phyloP scores from a whole-genome alignment of 2,888 invertebrate species.

The Beris morrisii region DNA sequence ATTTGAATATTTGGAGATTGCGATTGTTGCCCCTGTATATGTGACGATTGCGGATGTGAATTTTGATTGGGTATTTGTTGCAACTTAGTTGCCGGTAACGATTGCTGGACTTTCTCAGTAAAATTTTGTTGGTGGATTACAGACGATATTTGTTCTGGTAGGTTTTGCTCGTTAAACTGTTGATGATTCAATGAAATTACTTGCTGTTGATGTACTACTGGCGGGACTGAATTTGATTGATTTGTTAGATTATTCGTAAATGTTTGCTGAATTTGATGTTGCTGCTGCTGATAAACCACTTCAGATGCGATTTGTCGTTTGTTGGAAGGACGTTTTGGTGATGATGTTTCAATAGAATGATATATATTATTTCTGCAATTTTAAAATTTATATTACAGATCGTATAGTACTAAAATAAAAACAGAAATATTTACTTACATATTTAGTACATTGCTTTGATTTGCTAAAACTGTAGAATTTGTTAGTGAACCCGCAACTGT shows the following conservation, averaged over 20 bases:
- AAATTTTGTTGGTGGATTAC: neutral
- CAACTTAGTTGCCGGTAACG: constrained; percentile 28
- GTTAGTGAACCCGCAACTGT: neutral
- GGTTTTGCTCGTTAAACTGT: neutral
- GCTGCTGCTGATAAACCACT: constrained; percentile 25
- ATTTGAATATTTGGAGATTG: constrained; percentile 33
- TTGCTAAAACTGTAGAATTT: constrained; percentile 16
- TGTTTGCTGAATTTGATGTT: constrained; percentile 19
- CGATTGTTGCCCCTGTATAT: too few species aligned
- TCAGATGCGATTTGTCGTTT: constrained; percentile 16
- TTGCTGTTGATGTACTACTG: constrained; percentile 1
- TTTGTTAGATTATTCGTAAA: constrained; percentile 1
- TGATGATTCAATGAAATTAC: constrained; percentile 5
- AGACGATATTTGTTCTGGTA: neutral
- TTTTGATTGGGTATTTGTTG: constrained; percentile 37
- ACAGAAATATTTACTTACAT: constrained; percentile 26
- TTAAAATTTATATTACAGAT: neutral
- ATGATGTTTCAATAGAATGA: neutral
- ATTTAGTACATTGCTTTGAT: constrained; percentile 23
- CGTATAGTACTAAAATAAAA: neutral
- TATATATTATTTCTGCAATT: constrained; percentile 14
- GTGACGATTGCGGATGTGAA: too few species aligned
- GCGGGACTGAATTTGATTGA: neutral
- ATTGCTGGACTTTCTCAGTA: constrained; percentile 16
- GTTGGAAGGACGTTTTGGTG: constrained; percentile 2